Percentiles rank a stretch among this genome's conserved stretches.
These are phyloP conservation scores for Lacanobia oleracea DNA, from an alignment of 2,888 invertebrate species.

Conservation along the genomic window DNA sequence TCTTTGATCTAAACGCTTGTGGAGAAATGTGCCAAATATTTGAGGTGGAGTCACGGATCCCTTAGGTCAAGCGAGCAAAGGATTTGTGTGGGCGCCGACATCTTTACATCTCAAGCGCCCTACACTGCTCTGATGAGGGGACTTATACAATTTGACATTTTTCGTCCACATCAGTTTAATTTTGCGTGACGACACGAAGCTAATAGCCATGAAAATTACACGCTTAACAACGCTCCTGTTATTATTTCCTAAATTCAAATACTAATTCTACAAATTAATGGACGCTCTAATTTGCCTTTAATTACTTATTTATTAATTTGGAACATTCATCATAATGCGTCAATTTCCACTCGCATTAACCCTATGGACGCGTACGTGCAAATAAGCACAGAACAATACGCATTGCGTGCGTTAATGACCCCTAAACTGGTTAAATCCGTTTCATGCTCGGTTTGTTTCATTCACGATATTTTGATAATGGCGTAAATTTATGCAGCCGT, in stretches of 20 bases:
- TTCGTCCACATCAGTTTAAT: conserved; percentile 13
- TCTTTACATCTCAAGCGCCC: conserved; percentile 43
- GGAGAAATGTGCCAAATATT: conserved; percentile 77
- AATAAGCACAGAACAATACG: conserved; percentile 74
- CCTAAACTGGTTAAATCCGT: conserved; percentile 83
- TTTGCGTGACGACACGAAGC: conserved; percentile 34
- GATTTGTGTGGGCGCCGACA: conserved; percentile 47
- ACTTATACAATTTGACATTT: conserved; percentile 48
- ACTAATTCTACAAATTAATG: conserved; percentile 37
- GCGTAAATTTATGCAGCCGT: conserved; percentile 87
- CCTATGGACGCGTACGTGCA: conserved; percentile 65
- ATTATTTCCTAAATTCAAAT: conserved; percentile 35
- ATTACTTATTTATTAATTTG: conserved; percentile 54
- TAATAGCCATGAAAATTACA: conserved; percentile 9
- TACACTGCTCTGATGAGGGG: conserved; percentile 28
- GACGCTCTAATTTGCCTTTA: conserved; percentile 38
- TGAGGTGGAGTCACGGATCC: conserved; percentile 69
- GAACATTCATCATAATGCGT: conserved; percentile 56
- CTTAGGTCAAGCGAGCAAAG: conserved; percentile 62
- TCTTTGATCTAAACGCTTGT: conserved; percentile 78
- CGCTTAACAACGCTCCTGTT: not conserved
- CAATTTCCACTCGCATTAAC: conserved; percentile 66
- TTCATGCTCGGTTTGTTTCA: conserved; percentile 84
- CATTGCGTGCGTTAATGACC: conserved; percentile 88
- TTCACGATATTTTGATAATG: conserved; percentile 90